These are phyloP conservation scores for Hoplodrina ambigua DNA, from an alignment of 2,888 invertebrate species.

Conservation along the genomic window DNA sequence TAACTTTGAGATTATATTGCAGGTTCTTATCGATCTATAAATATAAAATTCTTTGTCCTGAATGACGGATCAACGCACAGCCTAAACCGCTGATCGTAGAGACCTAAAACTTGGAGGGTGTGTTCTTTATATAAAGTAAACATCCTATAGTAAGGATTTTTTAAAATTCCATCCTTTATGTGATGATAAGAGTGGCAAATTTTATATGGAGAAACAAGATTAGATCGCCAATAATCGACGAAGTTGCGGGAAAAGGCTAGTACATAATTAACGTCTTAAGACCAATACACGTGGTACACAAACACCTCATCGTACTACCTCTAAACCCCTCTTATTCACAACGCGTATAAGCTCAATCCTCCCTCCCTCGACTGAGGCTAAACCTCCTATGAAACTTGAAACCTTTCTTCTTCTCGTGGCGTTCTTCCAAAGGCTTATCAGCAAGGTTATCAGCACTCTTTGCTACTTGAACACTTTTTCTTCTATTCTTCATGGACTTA, in stretches of 20 bases:
- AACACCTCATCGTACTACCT: conserved; percentile 21
- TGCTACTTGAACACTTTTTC: conserved; percentile 88
- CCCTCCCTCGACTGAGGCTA: conserved; percentile 84
- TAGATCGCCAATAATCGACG: too few relatives aligned
- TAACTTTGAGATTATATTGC: neutral
- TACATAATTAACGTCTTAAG: neutral
- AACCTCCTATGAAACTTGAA: conserved; percentile 87
- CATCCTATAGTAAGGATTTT: too few relatives aligned
- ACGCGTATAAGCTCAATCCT: conserved; percentile 79
- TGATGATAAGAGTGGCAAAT: too few relatives aligned
- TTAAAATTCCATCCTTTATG: too few relatives aligned
- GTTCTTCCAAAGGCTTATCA: conserved; percentile 81
- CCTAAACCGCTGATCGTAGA: too few relatives aligned
- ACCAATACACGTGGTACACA: conserved; percentile 27
- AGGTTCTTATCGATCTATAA: neutral
- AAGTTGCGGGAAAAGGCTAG: too few relatives aligned
- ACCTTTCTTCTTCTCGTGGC: conserved; percentile 83
- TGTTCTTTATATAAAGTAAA: too few relatives aligned
- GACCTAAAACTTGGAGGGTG: too few relatives aligned
- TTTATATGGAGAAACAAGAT: too few relatives aligned
- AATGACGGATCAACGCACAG: too few relatives aligned
- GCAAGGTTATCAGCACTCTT: conserved; percentile 85
- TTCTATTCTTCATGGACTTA: conserved; percentile 87
- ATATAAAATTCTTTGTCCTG: too few relatives aligned
- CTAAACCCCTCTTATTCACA: conserved; percentile 60